These are phyloP conservation scores for Psix sp. DNA, from an alignment of 1,140 invertebrate species.

Conservation along the genomic window DNA sequence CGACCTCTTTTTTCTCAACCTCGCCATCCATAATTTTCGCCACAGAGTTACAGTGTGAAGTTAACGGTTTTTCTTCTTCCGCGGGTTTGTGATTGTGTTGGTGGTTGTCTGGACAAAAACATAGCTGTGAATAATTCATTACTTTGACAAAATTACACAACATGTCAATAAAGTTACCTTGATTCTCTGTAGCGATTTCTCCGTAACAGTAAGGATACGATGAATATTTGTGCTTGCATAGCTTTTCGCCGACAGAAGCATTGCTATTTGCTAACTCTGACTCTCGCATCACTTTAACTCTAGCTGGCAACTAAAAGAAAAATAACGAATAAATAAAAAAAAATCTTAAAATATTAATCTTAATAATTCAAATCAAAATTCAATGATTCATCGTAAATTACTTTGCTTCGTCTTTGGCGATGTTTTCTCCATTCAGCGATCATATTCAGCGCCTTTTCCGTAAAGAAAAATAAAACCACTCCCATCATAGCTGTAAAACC, in stretches of 20 bases:
- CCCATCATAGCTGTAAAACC: slow-evolving; percentile 88
- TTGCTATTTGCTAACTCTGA: slow-evolving; percentile 78
- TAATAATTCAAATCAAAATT: neutral
- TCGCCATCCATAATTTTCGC: slow-evolving; percentile 69
- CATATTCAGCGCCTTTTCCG: slow-evolving; percentile 87
- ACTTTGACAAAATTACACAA: neutral
- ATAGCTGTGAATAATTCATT: slow-evolving; percentile 12
- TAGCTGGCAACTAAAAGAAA: slow-evolving; percentile 76
- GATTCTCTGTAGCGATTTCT: slow-evolving; percentile 84
- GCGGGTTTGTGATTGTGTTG: slow-evolving; percentile 71
- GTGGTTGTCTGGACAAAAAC: slow-evolving; percentile 67
- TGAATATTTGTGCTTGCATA: slow-evolving; percentile 90
- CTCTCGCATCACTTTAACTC: slow-evolving; percentile 82
- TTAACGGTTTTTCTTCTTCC: slow-evolving; percentile 73
- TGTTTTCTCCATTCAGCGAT: slow-evolving; percentile 87
- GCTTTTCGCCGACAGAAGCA: slow-evolving; percentile 80
- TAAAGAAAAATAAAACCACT: slow-evolving; percentile 92
- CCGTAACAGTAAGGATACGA: slow-evolving; percentile 91
- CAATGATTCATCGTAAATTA: slow-evolving; percentile 30
- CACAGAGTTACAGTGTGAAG: slow-evolving; percentile 70
- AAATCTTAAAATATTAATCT: neutral
- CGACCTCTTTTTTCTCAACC: slow-evolving; percentile 66
- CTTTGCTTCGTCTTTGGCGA: slow-evolving; percentile 79
- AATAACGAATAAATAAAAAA: neutral
- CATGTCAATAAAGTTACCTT: slow-evolving; percentile 69